phyloP scores from a whole-genome alignment of 2,113 vertebrate genomes.

The Alexandromys fortis region DNA sequence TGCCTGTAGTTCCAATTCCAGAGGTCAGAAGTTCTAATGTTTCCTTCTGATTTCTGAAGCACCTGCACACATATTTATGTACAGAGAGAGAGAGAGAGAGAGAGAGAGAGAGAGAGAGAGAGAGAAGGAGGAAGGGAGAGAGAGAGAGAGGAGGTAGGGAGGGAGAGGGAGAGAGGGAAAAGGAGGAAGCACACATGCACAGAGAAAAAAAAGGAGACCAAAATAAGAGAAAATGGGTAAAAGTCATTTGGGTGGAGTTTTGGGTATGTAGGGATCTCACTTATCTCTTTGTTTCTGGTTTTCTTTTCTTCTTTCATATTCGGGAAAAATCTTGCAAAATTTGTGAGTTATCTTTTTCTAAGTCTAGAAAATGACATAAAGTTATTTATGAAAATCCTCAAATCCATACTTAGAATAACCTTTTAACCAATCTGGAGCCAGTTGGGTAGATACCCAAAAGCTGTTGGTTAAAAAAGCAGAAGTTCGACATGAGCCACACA shows the following conservation, averaged over 20 bases:
- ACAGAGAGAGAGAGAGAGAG: too few species aligned
- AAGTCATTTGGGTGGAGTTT: neutral
- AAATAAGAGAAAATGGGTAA: neutral
- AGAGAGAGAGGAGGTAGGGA: too few species aligned
- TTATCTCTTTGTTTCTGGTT: neutral
- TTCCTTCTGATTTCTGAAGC: neutral
- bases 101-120: too few species aligned
- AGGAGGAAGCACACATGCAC: neutral
- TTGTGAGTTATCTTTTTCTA: neutral
- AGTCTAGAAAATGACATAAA: neutral
- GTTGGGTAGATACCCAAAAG: too few species aligned
- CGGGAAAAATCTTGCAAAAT: neutral
- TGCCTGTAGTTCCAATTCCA: neutral
- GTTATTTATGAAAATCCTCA: neutral
- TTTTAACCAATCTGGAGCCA: neutral
- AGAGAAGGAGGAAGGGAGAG: rapidly evolving
- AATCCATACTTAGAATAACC: too few species aligned
- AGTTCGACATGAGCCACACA: neutral
- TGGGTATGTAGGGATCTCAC: neutral
- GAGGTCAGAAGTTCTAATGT: neutral
- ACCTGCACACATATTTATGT: neutral
- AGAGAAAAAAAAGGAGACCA: neutral
- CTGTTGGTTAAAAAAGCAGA: neutral
- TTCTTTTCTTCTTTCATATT: neutral
- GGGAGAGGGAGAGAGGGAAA: too few species aligned